Evolutionary conservation across 2,888 invertebrate species (phyloP), one percentile per base, ranked within the genome.

Genomic region (Drosophila colorata): DNA sequence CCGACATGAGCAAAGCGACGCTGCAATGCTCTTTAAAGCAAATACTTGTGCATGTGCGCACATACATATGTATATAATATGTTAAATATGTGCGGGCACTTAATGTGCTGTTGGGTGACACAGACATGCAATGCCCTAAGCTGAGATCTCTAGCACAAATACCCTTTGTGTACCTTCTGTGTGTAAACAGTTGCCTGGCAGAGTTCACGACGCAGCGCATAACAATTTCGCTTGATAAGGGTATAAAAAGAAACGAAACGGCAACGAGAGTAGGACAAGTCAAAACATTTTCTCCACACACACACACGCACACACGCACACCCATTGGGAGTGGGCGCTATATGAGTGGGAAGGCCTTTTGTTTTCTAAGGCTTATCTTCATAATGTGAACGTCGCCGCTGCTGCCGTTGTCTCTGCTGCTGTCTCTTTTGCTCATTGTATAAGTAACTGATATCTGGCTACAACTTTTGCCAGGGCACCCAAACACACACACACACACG

Each of bases 321-420:
- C 14, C 16, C 16, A 7, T 18, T n/a, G 20, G 41, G 14, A 8
- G 40, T 28, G 48, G 23, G 44, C 20, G 33, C 37, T 33, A 41
- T 33, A 33, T 43, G 44, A 38, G 48, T 37, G 28, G 66, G 51
- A 33, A 61, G 59, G 48, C 72, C 87, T 68, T 84, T 87, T 87
- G 81, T 87, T 87, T 82, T 82, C 86, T 52, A 66, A 76, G 83
- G 81, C 83, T 87, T 82, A 82, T 82, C 82, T 87, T 85, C 80
- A 82, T 87, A 87, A 87, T 82, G 88, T 85, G 86, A 71, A 78
- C 75, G 85, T 83, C 87, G 75, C 75, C 76, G 61, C 33, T 33
- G 33, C 35, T 59, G 81, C 65, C 67, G 65, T 60, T 58, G 55
- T 43, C 51, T 53, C 58, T 55, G 41, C 47, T 41, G 55, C 51